phyloP scores from a whole-genome alignment of 2,797 vertebrate genomes.

The Micromesistius poutassou region DNA sequence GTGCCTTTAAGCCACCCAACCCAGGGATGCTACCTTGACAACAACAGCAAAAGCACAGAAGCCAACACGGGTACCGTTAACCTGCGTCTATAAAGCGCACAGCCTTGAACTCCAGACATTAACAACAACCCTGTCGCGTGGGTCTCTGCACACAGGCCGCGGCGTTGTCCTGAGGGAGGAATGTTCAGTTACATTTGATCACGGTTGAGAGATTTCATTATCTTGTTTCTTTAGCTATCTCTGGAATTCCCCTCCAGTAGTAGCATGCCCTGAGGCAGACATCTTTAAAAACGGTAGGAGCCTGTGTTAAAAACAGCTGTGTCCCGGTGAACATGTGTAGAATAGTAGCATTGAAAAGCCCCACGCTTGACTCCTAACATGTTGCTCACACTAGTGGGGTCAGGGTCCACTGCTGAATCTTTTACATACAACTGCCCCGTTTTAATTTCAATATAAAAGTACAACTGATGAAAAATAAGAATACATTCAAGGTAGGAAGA shows the following conservation, averaged over 20 bases:
- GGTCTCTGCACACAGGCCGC: background rate
- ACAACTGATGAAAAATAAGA: no score
- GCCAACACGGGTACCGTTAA: background rate
- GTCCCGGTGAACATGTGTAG: no score
- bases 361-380: no score
- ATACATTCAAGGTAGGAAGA: no score
- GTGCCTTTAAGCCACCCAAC: background rate
- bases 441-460: no score
- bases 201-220: background rate
- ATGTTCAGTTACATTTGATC: background rate
- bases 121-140: background rate
- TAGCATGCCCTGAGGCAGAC: background rate
- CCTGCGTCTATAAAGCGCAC: background rate
- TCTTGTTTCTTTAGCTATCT: background rate
- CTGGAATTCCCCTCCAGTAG: background rate
- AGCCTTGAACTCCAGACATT: background rate
- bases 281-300: background rate
- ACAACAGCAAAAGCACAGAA: background rate
- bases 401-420: no score
- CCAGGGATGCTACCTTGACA: background rate
- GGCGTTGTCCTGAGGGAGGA: background rate
- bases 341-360: no score
- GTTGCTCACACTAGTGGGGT: no score
- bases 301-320: no score
- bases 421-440: no score